Percentiles rank a stretch among this genome's conserved stretches.
phyloP scores from a whole-genome alignment of 2,888 invertebrate genomes.

The Cephus nigrinus region DNA sequence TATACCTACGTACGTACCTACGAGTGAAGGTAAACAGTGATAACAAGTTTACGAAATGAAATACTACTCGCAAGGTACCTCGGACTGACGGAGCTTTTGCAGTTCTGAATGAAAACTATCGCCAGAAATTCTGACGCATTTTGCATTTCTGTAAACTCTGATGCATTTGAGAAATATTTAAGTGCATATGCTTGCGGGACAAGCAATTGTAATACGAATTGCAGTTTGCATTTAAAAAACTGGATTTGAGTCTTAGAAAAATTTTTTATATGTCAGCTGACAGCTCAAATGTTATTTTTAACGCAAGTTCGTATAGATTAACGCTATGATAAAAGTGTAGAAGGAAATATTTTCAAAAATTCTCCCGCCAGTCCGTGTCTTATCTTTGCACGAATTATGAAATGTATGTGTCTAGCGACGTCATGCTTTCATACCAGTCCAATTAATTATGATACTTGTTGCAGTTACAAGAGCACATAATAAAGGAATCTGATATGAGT shows the following conservation, averaged over 20 bases:
- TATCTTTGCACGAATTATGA: background rate
- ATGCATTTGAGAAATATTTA: background rate
- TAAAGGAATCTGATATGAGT: background rate
- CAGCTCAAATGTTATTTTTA: background rate
- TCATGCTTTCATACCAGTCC: constrained; percentile 33
- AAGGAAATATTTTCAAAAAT: background rate
- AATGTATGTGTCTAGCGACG: background rate
- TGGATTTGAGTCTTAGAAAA: background rate
- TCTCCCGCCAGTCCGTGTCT: background rate
- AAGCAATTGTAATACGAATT: too few species aligned
- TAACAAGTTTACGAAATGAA: constrained; percentile 6
- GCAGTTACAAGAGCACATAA: constrained; percentile 45
- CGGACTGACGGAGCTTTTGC: background rate
- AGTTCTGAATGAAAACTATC: background rate
- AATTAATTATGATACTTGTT: constrained; percentile 33
- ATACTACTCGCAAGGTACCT: background rate
- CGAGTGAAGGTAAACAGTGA: constrained; percentile 1
- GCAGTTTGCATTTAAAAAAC: background rate
- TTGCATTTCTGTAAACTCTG: background rate
- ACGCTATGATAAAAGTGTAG: too few species aligned
- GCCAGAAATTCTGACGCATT: background rate
- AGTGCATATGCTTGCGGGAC: background rate
- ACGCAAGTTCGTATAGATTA: background rate
- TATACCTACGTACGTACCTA: background rate
- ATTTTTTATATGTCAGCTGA: background rate